phyloP scores from a whole-genome alignment of 2,797 vertebrate species.

The Sebastes hopkinsi region DNA sequence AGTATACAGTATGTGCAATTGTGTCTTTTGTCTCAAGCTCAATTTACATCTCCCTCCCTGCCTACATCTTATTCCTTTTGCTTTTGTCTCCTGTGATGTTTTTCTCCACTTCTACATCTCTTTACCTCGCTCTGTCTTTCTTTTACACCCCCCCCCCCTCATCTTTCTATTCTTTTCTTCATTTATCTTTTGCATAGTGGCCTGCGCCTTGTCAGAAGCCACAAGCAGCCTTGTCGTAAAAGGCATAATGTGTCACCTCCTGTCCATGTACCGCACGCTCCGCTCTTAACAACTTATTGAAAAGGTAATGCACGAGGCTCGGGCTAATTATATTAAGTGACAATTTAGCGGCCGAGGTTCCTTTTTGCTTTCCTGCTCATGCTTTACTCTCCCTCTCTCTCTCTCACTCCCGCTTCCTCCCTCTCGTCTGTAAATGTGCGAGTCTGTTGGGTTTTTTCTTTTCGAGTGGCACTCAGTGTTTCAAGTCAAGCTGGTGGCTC shows the following conservation, averaged over 20 bases:
- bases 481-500: slow-evolving; percentile 93
- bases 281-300: slow-evolving; percentile 72
- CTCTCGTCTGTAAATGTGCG: slow-evolving; percentile 86
- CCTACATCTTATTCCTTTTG: slow-evolving; percentile 1
- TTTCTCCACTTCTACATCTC: slow-evolving; percentile 11
- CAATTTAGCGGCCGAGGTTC: slow-evolving; percentile 84
- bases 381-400: neutral
- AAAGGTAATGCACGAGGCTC: slow-evolving; percentile 77
- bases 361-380: slow-evolving; percentile 81
- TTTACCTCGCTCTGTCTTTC: neutral
- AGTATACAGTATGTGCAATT: slow-evolving; percentile 23
- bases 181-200: slow-evolving; percentile 29
- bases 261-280: slow-evolving; percentile 29
- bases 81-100: slow-evolving; percentile 28
- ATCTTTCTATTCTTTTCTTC: slow-evolving; percentile 26
- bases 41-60: slow-evolving; percentile 39
- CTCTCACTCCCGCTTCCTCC: slow-evolving; percentile 3
- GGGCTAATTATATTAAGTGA: slow-evolving; percentile 81
- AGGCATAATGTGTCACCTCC: slow-evolving; percentile 59
- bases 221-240: slow-evolving; percentile 54
- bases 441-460: slow-evolving; percentile 91
- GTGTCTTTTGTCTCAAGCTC: slow-evolving; percentile 47
- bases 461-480: slow-evolving; percentile 95
- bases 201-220: slow-evolving; percentile 41
- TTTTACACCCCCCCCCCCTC: neutral